Conservation (phyloP, 2,113 vertebrate genomes). For the Litocranius walleri region DNA sequence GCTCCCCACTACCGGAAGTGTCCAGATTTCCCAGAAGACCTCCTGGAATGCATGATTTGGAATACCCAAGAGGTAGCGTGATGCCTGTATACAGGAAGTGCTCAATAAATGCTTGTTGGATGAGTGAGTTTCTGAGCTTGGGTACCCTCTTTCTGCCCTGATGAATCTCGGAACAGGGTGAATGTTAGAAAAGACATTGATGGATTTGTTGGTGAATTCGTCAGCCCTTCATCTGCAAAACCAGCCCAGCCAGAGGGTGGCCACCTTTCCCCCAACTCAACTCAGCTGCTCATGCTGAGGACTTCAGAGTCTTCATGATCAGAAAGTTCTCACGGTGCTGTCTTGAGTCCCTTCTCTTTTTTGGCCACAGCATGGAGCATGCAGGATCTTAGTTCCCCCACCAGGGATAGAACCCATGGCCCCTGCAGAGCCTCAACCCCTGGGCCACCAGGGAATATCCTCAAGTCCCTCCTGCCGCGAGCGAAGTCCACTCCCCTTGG, state of each 20-base stretch:
- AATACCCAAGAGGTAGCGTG: background rate
- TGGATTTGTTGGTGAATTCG: fast-evolving
- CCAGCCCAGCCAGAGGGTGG: background rate
- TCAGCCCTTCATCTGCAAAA: background rate
- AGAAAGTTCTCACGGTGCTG: background rate
- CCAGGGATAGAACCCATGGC: background rate
- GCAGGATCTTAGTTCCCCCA: background rate
- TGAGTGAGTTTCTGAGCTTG: background rate
- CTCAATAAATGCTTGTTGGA: background rate
- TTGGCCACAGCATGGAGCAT: background rate
- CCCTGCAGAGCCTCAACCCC: background rate
- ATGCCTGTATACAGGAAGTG: background rate
- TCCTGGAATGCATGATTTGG: background rate
- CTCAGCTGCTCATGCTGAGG: background rate
- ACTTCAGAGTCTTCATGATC: too few relatives aligned
- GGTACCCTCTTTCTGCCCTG: background rate
- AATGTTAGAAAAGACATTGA: background rate
- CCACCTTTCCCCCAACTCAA: background rate
- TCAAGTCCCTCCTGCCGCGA: fast-evolving
- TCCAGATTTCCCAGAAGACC: background rate
- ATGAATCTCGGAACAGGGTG: background rate
- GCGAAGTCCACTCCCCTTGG: background rate
- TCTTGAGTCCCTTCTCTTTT: background rate
- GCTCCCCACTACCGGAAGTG: background rate
- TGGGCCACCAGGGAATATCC: background rate